phyloP scores from a whole-genome alignment of 37 sponge, comb jelly and placozoan species.

The Corticium candelabrum region DNA sequence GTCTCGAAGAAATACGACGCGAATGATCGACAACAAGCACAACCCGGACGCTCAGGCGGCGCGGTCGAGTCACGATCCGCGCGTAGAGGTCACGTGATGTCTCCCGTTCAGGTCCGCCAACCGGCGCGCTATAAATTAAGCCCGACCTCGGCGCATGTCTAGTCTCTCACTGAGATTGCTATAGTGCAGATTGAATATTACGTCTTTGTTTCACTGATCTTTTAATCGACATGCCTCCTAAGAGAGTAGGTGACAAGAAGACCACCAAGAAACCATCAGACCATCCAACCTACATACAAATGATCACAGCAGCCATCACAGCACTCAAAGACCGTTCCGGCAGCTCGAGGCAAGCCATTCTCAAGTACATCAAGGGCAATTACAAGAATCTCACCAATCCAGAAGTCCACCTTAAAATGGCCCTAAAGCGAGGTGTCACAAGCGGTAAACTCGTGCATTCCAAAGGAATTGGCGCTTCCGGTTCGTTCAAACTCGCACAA shows the following conservation, averaged over 20 bases:
- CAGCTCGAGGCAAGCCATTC: conserved; percentile 65
- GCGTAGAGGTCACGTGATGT: neutral
- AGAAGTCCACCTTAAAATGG: conserved; percentile 53
- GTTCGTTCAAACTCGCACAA: conserved; percentile 71
- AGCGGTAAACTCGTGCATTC: conserved; percentile 46
- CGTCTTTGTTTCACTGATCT: too few species aligned
- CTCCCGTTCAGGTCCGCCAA: neutral
- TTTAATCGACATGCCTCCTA: too few species aligned
- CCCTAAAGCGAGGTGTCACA: conserved; percentile 51
- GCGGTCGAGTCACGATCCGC: neutral
- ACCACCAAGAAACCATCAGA: conserved; percentile 31
- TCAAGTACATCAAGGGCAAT: conserved; percentile 77
- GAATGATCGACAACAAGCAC: neutral
- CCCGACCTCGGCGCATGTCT: too few species aligned
- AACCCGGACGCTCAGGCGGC: conserved; percentile 1
- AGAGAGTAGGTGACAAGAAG: too few species aligned
- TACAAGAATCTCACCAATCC: conserved; percentile 48
- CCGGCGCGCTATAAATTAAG: neutral
- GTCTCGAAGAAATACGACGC: neutral
- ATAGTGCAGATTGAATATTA: too few species aligned
- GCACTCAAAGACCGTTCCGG: conserved; percentile 59
- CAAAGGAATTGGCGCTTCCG: conserved; percentile 75
- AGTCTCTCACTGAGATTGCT: too few species aligned
- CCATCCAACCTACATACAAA: conserved; percentile 74
- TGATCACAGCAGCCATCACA: conserved; percentile 65